These are phyloP conservation scores for Arothron firmamentum DNA, from an alignment of 2,113 vertebrate species.

Conservation along the genomic window DNA sequence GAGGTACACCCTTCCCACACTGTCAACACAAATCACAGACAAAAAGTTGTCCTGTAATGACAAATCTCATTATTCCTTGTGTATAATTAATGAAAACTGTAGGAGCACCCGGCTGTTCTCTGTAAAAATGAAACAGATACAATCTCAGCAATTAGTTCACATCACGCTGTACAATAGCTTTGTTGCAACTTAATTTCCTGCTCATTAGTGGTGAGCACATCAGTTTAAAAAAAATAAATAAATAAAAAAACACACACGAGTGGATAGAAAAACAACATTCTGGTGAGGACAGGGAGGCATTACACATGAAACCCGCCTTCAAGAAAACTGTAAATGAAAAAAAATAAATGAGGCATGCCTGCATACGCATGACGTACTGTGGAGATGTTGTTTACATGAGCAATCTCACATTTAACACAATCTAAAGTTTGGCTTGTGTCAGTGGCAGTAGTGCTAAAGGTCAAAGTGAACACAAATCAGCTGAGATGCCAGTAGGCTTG, in stretches of 20 bases:
- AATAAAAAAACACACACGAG: conserved; percentile 18
- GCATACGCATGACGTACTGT: neutral
- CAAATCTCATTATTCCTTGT: conserved; percentile 78
- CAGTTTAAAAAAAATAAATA: conserved; percentile 23
- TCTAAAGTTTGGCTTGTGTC: conserved; percentile 53
- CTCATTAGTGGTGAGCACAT: conserved; percentile 69
- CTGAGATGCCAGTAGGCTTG: conserved; percentile 67
- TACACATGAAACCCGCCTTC: conserved; percentile 3
- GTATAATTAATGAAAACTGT: conserved; percentile 82
- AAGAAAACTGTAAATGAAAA: conserved; percentile 8
- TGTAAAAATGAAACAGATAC: conserved; percentile 73
- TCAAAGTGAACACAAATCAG: conserved; percentile 62
- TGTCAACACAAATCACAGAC: conserved; percentile 6
- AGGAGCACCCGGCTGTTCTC: conserved; percentile 71
- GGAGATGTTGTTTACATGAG: conserved; percentile 32
- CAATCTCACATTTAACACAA: conserved; percentile 47
- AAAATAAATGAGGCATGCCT: conserved; percentile 7
- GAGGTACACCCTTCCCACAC: neutral
- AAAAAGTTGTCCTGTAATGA: conserved; percentile 70
- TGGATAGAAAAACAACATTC: neutral
- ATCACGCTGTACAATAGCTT: conserved; percentile 72
- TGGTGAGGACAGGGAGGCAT: conserved; percentile 1
- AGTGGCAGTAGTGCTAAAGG: conserved; percentile 60
- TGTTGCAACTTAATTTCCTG: conserved; percentile 75
- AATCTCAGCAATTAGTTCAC: conserved; percentile 79